Conservation (phyloP, 2,797 vertebrate genomes). For the Ispidina lecontei region DNA sequence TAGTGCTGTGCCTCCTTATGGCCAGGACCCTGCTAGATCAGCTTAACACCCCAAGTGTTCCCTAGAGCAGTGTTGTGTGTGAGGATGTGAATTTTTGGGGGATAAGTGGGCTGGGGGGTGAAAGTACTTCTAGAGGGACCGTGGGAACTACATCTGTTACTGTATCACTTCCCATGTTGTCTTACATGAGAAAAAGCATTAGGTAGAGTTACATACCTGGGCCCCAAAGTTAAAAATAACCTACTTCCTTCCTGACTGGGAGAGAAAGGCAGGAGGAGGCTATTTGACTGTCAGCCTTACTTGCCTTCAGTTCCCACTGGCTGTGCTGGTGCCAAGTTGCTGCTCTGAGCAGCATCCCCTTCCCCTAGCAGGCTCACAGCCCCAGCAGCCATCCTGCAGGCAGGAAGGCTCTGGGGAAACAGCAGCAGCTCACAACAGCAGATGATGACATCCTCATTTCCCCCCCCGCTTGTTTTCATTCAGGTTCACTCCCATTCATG, state of each 20-base stretch:
- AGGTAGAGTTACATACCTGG: constrained; percentile 29
- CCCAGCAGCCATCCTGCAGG: neutral
- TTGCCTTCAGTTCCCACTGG: neutral
- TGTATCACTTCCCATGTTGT: neutral
- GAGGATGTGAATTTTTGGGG: neutral
- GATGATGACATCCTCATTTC: neutral
- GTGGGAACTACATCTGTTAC: neutral
- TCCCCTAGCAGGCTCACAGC: neutral
- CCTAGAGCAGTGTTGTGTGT: rapidly evolving
- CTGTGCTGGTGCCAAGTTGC: neutral
- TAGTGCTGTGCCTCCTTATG: rapidly evolving
- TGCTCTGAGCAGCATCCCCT: neutral
- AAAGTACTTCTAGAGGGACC: neutral
- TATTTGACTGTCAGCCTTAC: neutral
- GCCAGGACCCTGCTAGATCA: neutral
- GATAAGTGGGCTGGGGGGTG: too few relatives aligned
- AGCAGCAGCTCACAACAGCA: neutral
- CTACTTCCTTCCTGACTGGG: constrained; percentile 49
- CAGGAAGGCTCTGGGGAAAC: constrained; percentile 1
- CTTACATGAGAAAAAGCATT: neutral
- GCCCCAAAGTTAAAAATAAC: constrained; percentile 49
- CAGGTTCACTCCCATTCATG: neutral
- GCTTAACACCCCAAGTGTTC: neutral
- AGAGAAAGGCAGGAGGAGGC: neutral
- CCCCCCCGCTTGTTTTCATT: neutral